Percentiles rank a stretch among this genome's conserved stretches.
These are phyloP conservation scores for Drosophila infuscata DNA, from an alignment of 2,888 invertebrate species.

Conservation along the genomic window DNA sequence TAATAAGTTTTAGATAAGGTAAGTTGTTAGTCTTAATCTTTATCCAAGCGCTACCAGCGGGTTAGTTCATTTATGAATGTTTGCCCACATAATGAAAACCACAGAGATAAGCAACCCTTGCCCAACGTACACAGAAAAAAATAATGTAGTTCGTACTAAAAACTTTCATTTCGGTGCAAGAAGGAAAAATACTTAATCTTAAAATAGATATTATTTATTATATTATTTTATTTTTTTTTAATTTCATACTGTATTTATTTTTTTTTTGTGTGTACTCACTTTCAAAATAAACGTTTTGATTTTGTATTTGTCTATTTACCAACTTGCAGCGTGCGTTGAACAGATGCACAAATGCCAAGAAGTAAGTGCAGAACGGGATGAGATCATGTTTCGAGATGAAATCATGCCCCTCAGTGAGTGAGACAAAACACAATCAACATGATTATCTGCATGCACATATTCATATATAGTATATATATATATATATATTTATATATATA, in stretches of 20 bases:
- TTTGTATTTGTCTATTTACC: constrained; percentile 36
- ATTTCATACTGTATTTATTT: background rate
- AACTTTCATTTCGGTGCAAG: background rate
- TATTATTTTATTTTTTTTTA: background rate
- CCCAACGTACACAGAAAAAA: constrained; percentile 23
- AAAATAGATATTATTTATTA: background rate
- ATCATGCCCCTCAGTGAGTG: constrained; percentile 3
- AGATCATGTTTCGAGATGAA: constrained; percentile 63
- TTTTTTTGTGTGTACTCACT: background rate
- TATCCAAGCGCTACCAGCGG: constrained; percentile 6
- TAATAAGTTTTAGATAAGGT: constrained; percentile 13
- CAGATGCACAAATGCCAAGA: constrained; percentile 19
- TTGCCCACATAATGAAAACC: constrained; percentile 20
- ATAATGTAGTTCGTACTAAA: background rate
- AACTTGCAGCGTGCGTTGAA: constrained; percentile 15
- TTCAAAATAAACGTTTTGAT: constrained; percentile 2
- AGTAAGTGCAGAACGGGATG: constrained; percentile 22
- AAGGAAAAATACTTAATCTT: no score
- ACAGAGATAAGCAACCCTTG: constrained; percentile 50
- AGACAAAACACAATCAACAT: constrained; percentile 30
- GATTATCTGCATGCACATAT: constrained; percentile 48
- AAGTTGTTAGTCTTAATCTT: constrained; percentile 15
- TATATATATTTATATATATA: background rate
- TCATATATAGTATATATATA: constrained; percentile 16
- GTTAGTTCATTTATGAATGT: constrained; percentile 9